Conservation (phyloP, 2,113 vertebrate species). For the Mixornis gularis region DNA sequence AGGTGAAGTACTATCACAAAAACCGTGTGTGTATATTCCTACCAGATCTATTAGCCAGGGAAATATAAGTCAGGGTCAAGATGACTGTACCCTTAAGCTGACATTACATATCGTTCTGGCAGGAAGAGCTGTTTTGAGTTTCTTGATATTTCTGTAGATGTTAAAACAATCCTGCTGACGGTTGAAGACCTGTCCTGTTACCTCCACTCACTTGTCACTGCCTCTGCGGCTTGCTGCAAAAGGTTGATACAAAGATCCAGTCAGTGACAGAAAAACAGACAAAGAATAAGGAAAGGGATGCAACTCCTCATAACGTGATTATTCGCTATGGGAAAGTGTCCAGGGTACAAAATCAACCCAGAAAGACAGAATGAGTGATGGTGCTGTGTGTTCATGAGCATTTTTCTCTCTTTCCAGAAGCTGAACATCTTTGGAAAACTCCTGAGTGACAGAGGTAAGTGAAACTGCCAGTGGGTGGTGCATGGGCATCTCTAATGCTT, state of each 20-base stretch:
- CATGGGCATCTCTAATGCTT: slow-evolving; percentile 61
- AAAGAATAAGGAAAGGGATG: neutral
- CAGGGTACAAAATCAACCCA: neutral
- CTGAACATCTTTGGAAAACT: neutral
- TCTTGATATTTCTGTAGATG: neutral
- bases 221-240: neutral
- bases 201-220: neutral
- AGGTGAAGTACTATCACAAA: slow-evolving; percentile 36
- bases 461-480: slow-evolving; percentile 59
- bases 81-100: neutral
- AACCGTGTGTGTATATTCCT: neutral
- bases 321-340: neutral
- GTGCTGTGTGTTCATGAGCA: fast-evolving
- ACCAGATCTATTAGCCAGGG: neutral
- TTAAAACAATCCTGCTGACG: neutral
- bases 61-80: neutral
- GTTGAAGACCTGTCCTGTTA: neutral
- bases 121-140: neutral
- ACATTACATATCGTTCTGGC: neutral
- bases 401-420: neutral
- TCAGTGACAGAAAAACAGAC: neutral
- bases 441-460: slow-evolving; percentile 21
- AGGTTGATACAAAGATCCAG: neutral
- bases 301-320: neutral
- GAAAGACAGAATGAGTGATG: neutral